Conservation (phyloP, 1,140 invertebrate species). For the Coenobita brevimanus region DNA sequence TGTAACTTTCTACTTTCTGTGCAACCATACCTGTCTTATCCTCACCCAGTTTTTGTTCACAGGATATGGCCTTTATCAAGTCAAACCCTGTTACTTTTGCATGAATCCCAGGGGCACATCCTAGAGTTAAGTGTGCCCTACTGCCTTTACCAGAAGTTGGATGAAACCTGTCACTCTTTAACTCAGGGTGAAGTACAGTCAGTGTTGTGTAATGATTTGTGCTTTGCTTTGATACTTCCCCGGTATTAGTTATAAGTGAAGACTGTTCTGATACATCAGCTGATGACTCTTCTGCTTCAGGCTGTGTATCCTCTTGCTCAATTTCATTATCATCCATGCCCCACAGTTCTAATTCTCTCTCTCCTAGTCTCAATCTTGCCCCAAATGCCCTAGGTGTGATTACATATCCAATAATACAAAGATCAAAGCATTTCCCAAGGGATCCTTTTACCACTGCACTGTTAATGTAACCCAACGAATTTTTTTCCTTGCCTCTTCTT, state of each 20-base stretch:
- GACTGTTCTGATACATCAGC: no score
- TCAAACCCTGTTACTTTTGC: constrained; percentile 34
- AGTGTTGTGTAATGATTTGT: background rate
- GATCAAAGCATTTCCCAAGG: constrained; percentile 20
- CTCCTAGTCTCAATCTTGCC: constrained; percentile 23
- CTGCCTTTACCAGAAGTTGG: constrained; percentile 19
- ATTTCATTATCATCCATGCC: constrained; percentile 37
- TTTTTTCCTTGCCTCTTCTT: constrained; percentile 17
- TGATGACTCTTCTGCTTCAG: no score
- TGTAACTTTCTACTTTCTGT: constrained; percentile 2
- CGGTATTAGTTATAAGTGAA: no score
- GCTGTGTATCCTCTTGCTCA: background rate
- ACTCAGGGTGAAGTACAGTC: background rate
- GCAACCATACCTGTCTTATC: background rate
- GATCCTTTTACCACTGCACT: constrained; percentile 1
- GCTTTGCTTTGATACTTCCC: no score
- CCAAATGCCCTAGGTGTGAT: constrained; percentile 35
- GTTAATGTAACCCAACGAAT: constrained; percentile 15
- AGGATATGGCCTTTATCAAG: constrained; percentile 26
- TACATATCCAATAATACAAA: constrained; percentile 28
- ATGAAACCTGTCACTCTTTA: background rate
- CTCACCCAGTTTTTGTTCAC: constrained; percentile 5
- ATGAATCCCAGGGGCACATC: constrained; percentile 19
- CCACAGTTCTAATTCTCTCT: constrained; percentile 27
- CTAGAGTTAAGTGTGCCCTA: constrained; percentile 28